phyloP scores from a whole-genome alignment of 1,140 invertebrate species.

The Lepidurus arcticus region DNA sequence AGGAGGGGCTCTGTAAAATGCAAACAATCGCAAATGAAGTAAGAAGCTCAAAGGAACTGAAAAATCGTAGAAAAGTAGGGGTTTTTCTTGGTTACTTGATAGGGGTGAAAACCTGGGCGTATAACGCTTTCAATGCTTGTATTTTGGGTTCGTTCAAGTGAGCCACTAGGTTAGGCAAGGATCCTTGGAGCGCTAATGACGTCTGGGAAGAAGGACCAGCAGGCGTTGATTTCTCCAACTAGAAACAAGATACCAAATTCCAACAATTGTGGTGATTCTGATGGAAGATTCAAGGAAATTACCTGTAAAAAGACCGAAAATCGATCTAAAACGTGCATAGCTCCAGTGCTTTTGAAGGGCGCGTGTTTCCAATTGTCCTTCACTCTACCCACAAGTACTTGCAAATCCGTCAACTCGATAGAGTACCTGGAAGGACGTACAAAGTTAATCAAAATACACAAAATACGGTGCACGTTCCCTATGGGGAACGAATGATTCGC shows the following conservation, averaged over 20 bases:
- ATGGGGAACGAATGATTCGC: no score
- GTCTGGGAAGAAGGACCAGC: constrained; percentile 47
- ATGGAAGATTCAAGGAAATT: constrained; percentile 41
- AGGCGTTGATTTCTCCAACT: not conserved
- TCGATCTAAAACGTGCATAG: constrained; percentile 78
- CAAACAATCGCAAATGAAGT: not conserved
- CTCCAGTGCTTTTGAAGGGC: constrained; percentile 70
- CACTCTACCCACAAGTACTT: constrained; percentile 77
- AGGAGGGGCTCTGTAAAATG: not conserved
- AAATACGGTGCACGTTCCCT: no score
- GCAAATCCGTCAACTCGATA: constrained; percentile 76
- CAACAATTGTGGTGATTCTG: not conserved
- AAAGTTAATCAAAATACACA: not conserved
- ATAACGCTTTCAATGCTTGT: constrained; percentile 54
- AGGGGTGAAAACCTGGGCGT: constrained; percentile 35
- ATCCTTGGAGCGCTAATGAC: constrained; percentile 70
- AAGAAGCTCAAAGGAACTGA: no score
- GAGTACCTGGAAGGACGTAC: constrained; percentile 50
- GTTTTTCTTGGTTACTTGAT: constrained; percentile 19
- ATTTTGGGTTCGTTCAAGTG: constrained; percentile 87
- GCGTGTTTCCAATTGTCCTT: constrained; percentile 86
- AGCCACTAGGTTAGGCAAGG: constrained; percentile 74
- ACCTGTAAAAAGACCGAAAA: constrained; percentile 82
- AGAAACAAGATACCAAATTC: not conserved
- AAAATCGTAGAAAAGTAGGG: constrained; percentile 26